Evolutionary conservation across 2,113 vertebrate species (phyloP).

Genomic region (Myrmecobius fasciatus): DNA sequence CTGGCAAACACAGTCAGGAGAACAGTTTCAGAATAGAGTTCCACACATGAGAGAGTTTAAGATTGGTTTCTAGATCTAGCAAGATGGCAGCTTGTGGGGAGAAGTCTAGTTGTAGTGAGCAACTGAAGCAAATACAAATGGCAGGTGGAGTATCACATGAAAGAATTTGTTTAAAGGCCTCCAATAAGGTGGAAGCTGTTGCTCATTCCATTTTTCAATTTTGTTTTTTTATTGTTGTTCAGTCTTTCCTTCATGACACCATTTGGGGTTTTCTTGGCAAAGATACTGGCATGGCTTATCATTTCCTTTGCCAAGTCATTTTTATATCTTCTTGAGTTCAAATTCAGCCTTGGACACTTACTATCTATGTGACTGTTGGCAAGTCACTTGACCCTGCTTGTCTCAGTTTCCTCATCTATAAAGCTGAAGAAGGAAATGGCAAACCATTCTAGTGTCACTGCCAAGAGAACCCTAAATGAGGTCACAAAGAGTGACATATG

Average conservation of each 20-base stretch:
- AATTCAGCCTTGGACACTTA: neutral
- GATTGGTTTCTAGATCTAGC: neutral
- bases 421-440: neutral
- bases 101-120: neutral
- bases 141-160: neutral
- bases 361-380: neutral
- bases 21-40: neutral
- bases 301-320: too few species aligned
- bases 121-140: neutral
- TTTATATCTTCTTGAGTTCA: neutral
- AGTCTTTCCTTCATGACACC: neutral
- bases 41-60: neutral
- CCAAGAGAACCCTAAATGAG: neutral
- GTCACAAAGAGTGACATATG: neutral
- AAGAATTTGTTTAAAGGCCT: neutral
- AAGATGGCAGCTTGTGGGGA: neutral
- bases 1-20: neutral
- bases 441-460: neutral
- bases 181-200: neutral
- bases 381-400: neutral
- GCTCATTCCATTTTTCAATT: neutral
- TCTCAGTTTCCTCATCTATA: neutral
- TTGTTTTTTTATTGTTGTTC: neutral
- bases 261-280: too few species aligned
- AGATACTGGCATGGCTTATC: too few species aligned